These are phyloP conservation scores for Perognathus longimembris DNA, from an alignment of 2,113 vertebrate genomes.

Conservation along the genomic window DNA sequence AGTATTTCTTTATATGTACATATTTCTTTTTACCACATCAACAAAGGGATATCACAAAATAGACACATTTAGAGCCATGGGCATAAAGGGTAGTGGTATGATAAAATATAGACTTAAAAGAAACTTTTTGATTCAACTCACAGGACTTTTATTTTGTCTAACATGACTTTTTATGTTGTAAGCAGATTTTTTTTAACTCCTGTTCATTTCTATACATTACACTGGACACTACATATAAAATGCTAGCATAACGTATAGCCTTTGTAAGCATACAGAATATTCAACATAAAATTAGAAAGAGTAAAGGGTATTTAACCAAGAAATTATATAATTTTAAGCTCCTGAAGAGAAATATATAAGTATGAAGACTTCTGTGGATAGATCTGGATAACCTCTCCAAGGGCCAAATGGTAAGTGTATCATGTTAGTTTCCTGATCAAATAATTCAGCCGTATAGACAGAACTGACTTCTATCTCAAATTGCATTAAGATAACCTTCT, in stretches of 20 bases:
- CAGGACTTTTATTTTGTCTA: neutral
- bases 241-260: neutral
- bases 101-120: neutral
- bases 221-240: neutral
- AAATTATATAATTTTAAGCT: neutral
- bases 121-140: neutral
- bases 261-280: neutral
- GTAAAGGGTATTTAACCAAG: neutral
- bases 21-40: neutral
- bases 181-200: neutral
- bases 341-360: neutral
- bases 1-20: neutral
- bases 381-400: neutral
- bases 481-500: neutral
- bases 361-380: neutral
- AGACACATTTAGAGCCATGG: neutral
- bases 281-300: neutral
- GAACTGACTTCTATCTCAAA: neutral
- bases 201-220: neutral
- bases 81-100: neutral
- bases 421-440: neutral
- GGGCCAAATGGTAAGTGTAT: neutral
- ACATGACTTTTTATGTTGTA: conserved; percentile 17
- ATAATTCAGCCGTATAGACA: neutral
- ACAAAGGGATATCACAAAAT: neutral